These are phyloP conservation scores for Caenorhabditis zanzibari DNA, from an alignment of 2,888 invertebrate genomes.

Conservation along the genomic window DNA sequence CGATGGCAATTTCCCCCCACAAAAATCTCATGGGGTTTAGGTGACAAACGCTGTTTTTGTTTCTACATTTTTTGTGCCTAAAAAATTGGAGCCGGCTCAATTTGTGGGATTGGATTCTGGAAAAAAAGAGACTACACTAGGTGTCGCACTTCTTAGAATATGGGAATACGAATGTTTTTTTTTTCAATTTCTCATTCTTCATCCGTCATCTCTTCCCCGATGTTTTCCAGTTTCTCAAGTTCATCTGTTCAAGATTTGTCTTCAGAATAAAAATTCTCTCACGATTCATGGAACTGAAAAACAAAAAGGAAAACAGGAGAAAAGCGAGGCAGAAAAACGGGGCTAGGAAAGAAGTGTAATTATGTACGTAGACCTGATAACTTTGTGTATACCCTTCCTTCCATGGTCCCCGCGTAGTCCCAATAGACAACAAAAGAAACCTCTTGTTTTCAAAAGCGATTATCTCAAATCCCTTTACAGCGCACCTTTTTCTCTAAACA, in stretches of 20 bases:
- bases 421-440: conserved; percentile 48
- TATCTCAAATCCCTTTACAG: conserved; percentile 42
- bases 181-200: conserved; percentile 3
- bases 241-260: conserved; percentile 18
- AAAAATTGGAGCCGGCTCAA: conserved; percentile 19
- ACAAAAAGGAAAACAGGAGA: conserved; percentile 7
- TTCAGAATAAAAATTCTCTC: background rate
- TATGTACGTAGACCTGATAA: conserved; percentile 45
- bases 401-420: conserved; percentile 15
- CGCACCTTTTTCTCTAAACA: conserved; percentile 17
- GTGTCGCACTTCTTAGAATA: background rate
- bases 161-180: background rate
- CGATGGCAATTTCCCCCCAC: conserved; percentile 19
- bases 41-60: conserved; percentile 55
- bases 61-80: conserved; percentile 2
- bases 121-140: background rate
- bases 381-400: conserved; percentile 14
- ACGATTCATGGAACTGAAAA: conserved; percentile 6
- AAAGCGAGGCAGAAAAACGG: background rate
- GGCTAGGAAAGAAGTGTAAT: conserved; percentile 36
- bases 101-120: conserved; percentile 39
- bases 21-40: conserved; percentile 41
- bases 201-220: background rate
- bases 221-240: conserved; percentile 7
- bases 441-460: conserved; percentile 37